phyloP scores from a whole-genome alignment of 2,113 vertebrate genomes.

The Salvelinus namaycush region DNA sequence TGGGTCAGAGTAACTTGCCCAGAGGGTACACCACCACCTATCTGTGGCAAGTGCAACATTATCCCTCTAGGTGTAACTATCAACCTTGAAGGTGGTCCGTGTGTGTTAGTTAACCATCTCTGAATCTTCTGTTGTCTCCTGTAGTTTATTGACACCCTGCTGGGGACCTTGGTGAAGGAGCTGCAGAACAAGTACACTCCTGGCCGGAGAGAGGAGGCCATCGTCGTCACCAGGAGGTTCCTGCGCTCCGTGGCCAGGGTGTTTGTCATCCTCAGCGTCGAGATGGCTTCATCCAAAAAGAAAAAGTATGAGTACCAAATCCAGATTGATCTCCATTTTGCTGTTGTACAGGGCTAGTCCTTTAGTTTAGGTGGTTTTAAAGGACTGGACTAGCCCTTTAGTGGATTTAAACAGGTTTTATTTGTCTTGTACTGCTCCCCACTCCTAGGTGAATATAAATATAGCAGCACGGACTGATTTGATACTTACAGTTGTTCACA shows the following conservation, averaged over 20 bases:
- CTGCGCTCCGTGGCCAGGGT: constrained; percentile 95
- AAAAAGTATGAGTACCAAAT: constrained; percentile 83
- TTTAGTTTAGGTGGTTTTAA: too few relatives aligned
- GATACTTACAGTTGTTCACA: neutral
- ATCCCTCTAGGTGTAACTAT: too few relatives aligned
- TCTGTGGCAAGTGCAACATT: too few relatives aligned
- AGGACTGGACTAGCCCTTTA: neutral
- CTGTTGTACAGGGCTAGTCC: neutral
- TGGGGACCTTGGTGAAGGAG: constrained; percentile 96
- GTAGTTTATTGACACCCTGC: constrained; percentile 95
- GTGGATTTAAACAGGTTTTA: neutral
- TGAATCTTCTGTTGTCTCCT: neutral
- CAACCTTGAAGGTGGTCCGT: neutral
- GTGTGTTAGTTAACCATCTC: neutral
- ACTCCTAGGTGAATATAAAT: neutral
- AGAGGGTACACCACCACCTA: too few relatives aligned
- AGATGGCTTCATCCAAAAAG: constrained; percentile 99
- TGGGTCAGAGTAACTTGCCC: neutral
- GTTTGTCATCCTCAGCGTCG: constrained; percentile 98
- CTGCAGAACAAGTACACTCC: constrained; percentile 96
- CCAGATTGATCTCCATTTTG: neutral
- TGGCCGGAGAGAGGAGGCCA: constrained; percentile 92
- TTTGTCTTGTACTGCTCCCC: neutral
- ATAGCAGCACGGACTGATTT: neutral
- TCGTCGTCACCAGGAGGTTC: constrained; percentile 93